A percentile compares a stretch with the other conserved stretches of the same genome.
Evolutionary conservation across 2,113 vertebrate species (phyloP).

Genomic region (Microtus richardsoni): DNA sequence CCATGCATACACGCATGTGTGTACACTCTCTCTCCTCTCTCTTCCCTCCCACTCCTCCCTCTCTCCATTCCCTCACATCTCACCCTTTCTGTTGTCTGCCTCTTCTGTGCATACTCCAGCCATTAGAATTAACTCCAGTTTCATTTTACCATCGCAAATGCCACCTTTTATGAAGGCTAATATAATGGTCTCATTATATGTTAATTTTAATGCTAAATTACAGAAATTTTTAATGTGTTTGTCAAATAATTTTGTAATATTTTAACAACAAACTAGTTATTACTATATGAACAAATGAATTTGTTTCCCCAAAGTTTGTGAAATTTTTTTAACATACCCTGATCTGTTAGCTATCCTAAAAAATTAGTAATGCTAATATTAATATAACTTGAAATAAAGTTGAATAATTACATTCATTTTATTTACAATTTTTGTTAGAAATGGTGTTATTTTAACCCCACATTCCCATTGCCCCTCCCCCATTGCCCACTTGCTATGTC

Average conservation of each 20-base stretch:
- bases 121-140: neutral
- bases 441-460: slow-evolving; percentile 27
- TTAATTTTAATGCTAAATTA: neutral
- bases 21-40: too few species aligned
- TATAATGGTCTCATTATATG: slow-evolving; percentile 32
- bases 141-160: slow-evolving; percentile 26
- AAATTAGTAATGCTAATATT: slow-evolving; percentile 17
- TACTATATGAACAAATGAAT: slow-evolving; percentile 31
- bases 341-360: slow-evolving; percentile 16
- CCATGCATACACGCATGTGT: neutral
- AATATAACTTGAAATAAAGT: slow-evolving; percentile 55
- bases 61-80: neutral
- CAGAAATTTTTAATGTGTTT: neutral
- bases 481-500: neutral
- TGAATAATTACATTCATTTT: slow-evolving; percentile 2
- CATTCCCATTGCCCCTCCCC: neutral
- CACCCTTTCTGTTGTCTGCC: neutral
- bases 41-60: neutral
- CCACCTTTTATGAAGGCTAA: slow-evolving; percentile 3
- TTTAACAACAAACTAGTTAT: neutral
- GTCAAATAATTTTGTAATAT: neutral
- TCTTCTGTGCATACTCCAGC: neutral
- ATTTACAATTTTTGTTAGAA: slow-evolving; percentile 13
- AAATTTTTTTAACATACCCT: slow-evolving; percentile 19
- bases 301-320: slow-evolving; percentile 29